A percentile compares a stretch with the other conserved stretches of the same genome.
Conservation (phyloP, 64 coral and sea anemone species). For the Montipora foliosa region DNA sequence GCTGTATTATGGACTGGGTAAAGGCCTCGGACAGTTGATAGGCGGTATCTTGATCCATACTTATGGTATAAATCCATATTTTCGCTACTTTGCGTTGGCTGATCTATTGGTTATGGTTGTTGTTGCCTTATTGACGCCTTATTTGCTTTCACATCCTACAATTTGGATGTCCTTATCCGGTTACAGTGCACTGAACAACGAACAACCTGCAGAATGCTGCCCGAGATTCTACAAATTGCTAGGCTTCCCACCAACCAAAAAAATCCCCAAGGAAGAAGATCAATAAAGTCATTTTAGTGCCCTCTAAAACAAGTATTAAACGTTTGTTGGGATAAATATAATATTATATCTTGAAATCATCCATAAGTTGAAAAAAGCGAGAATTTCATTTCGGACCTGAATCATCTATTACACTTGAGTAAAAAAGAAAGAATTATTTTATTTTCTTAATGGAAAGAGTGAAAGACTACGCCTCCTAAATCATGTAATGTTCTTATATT, state of each 20-base stretch:
- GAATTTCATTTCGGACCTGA: not conserved
- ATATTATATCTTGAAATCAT: no score
- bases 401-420: not conserved
- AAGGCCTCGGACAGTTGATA: constrained; percentile 86
- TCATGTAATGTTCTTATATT: no score
- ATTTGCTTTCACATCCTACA: constrained; percentile 51
- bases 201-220: constrained; percentile 11
- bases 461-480: not conserved
- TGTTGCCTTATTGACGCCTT: constrained; percentile 44
- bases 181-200: constrained; percentile 41
- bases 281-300: not conserved
- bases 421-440: not conserved
- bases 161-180: constrained; percentile 87
- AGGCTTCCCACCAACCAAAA: not conserved
- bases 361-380: no score
- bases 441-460: not conserved
- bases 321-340: no score
- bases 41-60: constrained; percentile 78
- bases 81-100: constrained; percentile 87
- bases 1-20: constrained; percentile 83
- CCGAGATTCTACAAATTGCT: not conserved
- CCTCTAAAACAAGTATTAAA: not conserved
- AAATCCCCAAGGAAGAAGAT: not conserved
- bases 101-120: constrained; percentile 67
- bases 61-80: constrained; percentile 63